These are phyloP conservation scores for Bubo bubo DNA, from an alignment of 2,113 vertebrate species.

Conservation along the genomic window DNA sequence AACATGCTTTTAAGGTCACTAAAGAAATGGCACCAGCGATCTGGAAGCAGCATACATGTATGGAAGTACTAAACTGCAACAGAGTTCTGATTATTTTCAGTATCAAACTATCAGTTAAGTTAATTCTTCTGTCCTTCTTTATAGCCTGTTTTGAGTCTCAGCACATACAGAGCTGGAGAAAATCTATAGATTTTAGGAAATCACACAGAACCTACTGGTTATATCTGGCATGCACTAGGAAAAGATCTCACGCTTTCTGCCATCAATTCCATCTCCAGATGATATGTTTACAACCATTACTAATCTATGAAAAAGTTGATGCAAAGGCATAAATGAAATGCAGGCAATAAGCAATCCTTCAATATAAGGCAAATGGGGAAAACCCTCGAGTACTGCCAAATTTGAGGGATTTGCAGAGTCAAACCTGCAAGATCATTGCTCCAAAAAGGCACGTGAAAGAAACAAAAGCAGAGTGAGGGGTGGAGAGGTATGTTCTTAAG, in stretches of 20 bases:
- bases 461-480: background rate
- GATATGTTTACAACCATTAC: background rate
- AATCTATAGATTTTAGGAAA: background rate
- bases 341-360: background rate
- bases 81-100: background rate
- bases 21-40: background rate
- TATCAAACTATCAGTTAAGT: background rate
- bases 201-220: background rate
- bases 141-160: background rate
- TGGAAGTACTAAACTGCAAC: background rate
- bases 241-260: background rate
- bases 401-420: background rate
- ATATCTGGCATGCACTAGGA: background rate
- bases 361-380: background rate
- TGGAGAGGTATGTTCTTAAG: background rate
- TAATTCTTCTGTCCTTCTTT: background rate
- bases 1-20: background rate
- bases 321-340: background rate
- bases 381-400: background rate
- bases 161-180: background rate
- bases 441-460: background rate
- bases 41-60: background rate
- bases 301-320: background rate
- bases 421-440: background rate
- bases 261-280: background rate